Conservation (phyloP, 1,140 invertebrate species). For the Phymastichus coffea region DNA sequence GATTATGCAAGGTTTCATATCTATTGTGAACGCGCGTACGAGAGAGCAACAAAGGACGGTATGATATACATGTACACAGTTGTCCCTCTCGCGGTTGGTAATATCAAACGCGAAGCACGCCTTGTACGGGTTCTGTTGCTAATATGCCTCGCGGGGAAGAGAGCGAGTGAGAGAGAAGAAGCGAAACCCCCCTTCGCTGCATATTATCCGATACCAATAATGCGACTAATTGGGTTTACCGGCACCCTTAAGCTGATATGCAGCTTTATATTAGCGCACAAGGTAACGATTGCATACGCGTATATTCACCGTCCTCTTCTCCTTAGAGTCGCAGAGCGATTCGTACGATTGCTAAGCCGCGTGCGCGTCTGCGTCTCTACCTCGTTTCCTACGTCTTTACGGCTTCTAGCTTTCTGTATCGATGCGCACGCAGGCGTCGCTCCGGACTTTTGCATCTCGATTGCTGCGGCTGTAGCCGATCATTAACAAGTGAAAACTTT, state of each 20-base stretch:
- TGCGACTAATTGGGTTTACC: constrained; percentile 56
- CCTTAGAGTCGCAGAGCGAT: background rate
- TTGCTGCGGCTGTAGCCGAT: background rate
- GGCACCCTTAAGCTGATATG: constrained; percentile 54
- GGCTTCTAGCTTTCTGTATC: background rate
- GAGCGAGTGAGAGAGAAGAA: background rate
- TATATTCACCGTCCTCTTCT: background rate
- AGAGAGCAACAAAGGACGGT: background rate
- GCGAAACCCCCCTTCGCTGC: too few relatives aligned
- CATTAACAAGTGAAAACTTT: too few relatives aligned
- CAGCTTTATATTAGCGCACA: constrained; percentile 47
- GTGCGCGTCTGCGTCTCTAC: background rate
- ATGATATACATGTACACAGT: background rate
- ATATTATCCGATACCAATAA: constrained; percentile 60
- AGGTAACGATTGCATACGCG: constrained; percentile 23
- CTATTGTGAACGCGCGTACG: background rate
- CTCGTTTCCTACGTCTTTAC: too few relatives aligned
- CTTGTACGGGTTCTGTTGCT: constrained; percentile 58
- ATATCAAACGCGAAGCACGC: constrained; percentile 54
- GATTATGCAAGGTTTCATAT: background rate
- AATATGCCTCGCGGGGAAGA: constrained; percentile 46
- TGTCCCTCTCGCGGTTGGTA: constrained; percentile 52
- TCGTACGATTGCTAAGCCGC: too few relatives aligned
- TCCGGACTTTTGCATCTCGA: background rate
- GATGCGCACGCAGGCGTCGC: background rate